Conservation (phyloP, 92 coral and sea anemone species). For the Palythoa grandis region DNA sequence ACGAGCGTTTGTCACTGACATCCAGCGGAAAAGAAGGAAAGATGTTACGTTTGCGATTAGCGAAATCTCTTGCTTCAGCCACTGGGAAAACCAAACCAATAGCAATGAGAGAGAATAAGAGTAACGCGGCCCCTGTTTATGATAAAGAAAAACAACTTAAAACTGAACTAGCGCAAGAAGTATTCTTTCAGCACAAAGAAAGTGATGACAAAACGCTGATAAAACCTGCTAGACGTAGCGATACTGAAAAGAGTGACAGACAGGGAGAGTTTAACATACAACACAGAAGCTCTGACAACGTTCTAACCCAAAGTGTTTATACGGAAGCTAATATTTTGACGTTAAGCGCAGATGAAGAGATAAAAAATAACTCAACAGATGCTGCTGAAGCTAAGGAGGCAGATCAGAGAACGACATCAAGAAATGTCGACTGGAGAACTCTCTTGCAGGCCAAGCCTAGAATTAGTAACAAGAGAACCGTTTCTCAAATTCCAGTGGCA, state of each 20-base stretch:
- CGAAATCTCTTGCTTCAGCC: conserved; percentile 52
- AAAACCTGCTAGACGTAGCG: neutral
- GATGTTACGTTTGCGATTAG: conserved; percentile 44
- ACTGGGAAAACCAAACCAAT: neutral
- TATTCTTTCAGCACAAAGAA: neutral
- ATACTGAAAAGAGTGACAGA: too few relatives aligned
- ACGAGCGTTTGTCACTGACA: conserved; percentile 21
- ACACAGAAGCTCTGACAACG: neutral
- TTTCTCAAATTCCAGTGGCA: conserved; percentile 26
- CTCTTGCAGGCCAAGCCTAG: conserved; percentile 25
- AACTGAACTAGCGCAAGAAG: neutral
- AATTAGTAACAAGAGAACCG: neutral
- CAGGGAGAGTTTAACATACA: neutral
- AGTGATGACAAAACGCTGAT: neutral
- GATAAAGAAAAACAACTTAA: neutral
- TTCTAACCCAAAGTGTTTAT: neutral
- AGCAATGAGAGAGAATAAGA: neutral
- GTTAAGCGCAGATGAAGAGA: neutral
- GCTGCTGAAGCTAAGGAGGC: neutral
- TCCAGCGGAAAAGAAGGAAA: conserved; percentile 57
- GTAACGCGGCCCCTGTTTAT: neutral
- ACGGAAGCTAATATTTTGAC: conserved; percentile 1
- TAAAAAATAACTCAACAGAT: neutral
- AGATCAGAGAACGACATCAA: neutral
- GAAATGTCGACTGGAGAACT: conserved; percentile 16